Evolutionary conservation across 1,140 invertebrate species (phyloP), one percentile per base, ranked within the genome.

Genomic region (Drosophila erecta): DNA sequence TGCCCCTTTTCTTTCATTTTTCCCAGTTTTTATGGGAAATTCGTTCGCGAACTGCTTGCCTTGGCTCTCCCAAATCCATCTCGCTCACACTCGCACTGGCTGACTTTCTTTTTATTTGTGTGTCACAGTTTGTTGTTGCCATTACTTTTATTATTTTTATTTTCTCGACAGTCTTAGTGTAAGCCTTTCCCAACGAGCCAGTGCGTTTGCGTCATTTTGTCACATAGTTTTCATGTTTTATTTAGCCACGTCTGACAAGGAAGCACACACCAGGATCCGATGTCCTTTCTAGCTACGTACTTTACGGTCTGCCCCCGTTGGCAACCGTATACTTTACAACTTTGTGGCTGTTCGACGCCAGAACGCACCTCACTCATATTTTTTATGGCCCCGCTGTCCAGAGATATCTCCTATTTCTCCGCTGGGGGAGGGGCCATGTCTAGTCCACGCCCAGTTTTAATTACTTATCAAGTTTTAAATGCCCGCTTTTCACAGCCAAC

Each of bases 161-260:
- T 87, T 75, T 79, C 61, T 61, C 65, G 79, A 83, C 83, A 83
- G 79, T 83, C 81, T 76, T 62, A 79, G 65, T 64, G 72, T 73
- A 69, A 66, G 59, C 74, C 81, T 61, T 46, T 38, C 61, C 51
- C 44, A 50, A 47, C 41, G 15, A 35, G 30, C 15, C 24, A 60
- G 53, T 70, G 61, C 76, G 70, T 67, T 54, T 76, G 78, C 70
- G 72, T 47, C 67, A 76, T 72, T 89, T 83, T 89, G 75, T 87
- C 83, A 87, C 83, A 87, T 87, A 87, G 69, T 87, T 89, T 81
- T 89, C 81, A 76, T 87, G 75, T 89, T 87, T 87, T 89, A 87
- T 87, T 87, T 87, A 83, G 66, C 59, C 64, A 50, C 56, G 71
- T 84, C 56, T 60, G 61, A 43, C 54, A 59, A 67, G 37, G 46